Evolutionary conservation across 1,140 invertebrate species (phyloP).

Genomic region (Sesamia nonagrioides): DNA sequence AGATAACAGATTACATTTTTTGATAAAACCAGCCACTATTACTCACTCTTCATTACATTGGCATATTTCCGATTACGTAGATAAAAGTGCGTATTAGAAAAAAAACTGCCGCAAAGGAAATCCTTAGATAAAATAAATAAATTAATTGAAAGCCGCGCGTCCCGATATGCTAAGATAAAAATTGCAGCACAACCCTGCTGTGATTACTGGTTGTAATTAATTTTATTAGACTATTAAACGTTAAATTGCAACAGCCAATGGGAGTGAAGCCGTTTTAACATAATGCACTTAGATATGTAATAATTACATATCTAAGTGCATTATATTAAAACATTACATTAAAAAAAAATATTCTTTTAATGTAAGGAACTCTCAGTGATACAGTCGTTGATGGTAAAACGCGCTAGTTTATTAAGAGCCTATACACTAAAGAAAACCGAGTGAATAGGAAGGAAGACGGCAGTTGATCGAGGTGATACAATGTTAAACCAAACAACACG

Average conservation of each 20-base stretch:
- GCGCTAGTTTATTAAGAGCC: too few species aligned
- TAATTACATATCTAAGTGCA: too few species aligned
- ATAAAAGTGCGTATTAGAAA: not conserved
- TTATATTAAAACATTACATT: too few species aligned
- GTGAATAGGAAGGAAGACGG: too few species aligned
- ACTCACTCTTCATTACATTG: not conserved
- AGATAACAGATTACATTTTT: not conserved
- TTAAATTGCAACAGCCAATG: constrained; percentile 27
- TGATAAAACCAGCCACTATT: not conserved
- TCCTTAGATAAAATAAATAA: constrained; percentile 19
- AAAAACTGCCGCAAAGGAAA: not conserved
- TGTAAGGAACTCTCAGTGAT: too few species aligned
- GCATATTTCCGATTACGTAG: not conserved
- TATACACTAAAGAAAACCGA: too few species aligned
- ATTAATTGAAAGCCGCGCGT: constrained; percentile 15
- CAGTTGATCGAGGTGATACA: too few species aligned
- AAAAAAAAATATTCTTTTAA: too few species aligned
- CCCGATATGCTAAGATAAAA: not conserved
- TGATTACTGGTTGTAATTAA: constrained; percentile 41
- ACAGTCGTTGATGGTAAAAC: too few species aligned
- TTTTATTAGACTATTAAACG: constrained; percentile 22
- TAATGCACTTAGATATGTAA: not conserved
- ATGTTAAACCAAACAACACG: too few species aligned
- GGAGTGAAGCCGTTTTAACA: not conserved
- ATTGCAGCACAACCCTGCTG: constrained; percentile 7